Evolutionary conservation across 2,797 vertebrate species (phyloP).

Genomic region (Psittacula echo): DNA sequence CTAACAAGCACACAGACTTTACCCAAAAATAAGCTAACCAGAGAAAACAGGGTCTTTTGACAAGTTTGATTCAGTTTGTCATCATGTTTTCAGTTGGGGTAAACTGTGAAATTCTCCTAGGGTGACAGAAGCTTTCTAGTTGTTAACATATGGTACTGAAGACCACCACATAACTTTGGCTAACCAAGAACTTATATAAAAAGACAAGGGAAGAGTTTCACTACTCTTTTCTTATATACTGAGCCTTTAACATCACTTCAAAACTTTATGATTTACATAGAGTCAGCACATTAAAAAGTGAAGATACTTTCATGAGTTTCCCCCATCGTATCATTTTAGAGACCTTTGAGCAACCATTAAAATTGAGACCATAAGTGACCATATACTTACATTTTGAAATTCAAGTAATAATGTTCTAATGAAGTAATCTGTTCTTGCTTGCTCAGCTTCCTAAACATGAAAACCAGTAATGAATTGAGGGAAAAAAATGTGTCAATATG

Average conservation of each 20-base stretch:
- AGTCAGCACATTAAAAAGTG: not conserved
- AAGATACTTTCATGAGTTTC: not conserved
- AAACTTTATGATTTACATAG: not conserved
- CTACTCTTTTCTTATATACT: not conserved
- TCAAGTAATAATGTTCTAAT: slow-evolving; percentile 90
- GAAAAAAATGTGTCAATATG: not conserved
- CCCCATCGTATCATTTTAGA: not conserved
- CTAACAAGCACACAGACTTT: not conserved
- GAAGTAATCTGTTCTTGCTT: slow-evolving; percentile 92
- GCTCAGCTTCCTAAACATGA: slow-evolving; percentile 89
- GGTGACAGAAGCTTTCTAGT: not conserved
- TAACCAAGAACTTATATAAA: not conserved
- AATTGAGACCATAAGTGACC: not conserved
- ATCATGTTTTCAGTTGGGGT: not conserved
- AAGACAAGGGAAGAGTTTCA: not conserved
- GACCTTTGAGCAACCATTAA: not conserved
- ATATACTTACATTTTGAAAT: slow-evolving; percentile 88
- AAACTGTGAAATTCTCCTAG: not conserved
- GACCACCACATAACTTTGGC: not conserved
- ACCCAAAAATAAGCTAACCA: not conserved
- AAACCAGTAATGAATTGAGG: slow-evolving; percentile 6
- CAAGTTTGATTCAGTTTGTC: not conserved
- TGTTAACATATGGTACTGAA: not conserved
- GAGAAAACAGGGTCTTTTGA: not conserved
- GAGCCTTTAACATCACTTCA: not conserved